Evolutionary conservation across 2,888 invertebrate species (phyloP), one percentile per base, ranked within the genome.

Genomic region (Macropis europaea): DNA sequence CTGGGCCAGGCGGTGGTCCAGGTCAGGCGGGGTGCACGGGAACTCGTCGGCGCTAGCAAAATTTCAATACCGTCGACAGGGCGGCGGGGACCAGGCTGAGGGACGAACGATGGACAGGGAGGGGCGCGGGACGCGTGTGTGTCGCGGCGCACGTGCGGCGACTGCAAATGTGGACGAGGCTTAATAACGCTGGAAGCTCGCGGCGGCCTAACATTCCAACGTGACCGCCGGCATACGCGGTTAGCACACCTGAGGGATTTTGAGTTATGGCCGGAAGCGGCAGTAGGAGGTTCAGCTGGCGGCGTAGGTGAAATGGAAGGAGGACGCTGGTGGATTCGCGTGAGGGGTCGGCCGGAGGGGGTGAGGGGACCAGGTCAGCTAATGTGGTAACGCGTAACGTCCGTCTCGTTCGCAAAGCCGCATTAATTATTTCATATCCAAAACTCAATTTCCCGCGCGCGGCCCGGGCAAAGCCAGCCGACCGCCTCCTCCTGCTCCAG

Each of bases 221-320:
- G 76, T 76, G 83, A 82, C 82, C 80, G 72, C 81, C 73, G 81
- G 76, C 70, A 79, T 80, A 82, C 81, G 82, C 81, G 85, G 84
- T 85, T 86, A 84, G 82, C 84, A 84, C 85, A 87, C 87, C 86
- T 85, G 84, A 85, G 87, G 86, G 87, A 87, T 87, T 88, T 86
- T 85, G 85, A 86, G 82, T 86, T 86, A 86, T 84, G 82, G 77
- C 79, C 83, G 82, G 85, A 86, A 84, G 77, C 77, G 50, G 43
- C 36, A 36, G 61, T 17, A 68, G 68, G 42, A 42, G 72, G 52
- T 28, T 62, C 30, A 38, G 50, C 45, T 32, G 67, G 48, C 22
- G 66, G 54, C 52, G 40, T 34, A 47, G 57, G 57, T 36, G 56
- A 53, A 64, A 70, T 40, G 28, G n/a, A 48, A 32, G 38, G 26